Conservation (phyloP, 2,113 vertebrate species). For the Trachemys scripta region DNA sequence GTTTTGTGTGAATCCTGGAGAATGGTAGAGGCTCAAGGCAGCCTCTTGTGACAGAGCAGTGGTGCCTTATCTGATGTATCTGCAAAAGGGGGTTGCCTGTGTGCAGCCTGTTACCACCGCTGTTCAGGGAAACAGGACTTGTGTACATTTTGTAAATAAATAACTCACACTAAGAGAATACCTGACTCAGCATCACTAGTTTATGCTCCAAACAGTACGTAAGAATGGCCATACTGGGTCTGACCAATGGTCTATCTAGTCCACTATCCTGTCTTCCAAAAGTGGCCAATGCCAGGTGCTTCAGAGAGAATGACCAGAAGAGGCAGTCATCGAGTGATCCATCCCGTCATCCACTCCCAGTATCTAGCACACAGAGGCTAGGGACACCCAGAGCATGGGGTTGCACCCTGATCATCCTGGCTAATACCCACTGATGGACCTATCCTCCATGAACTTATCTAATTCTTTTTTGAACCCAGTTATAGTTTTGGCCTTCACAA, state of each 20-base stretch:
- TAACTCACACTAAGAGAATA: background rate
- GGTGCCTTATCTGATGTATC: background rate
- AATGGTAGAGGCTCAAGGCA: background rate
- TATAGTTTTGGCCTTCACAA: background rate
- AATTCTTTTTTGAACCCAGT: background rate
- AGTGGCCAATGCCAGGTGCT: background rate
- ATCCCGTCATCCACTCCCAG: too few species aligned
- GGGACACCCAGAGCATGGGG: background rate
- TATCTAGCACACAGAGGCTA: background rate
- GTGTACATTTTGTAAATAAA: background rate
- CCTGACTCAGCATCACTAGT: background rate
- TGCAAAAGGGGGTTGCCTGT: background rate
- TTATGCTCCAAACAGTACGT: background rate
- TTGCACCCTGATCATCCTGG: background rate
- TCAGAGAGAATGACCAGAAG: background rate
- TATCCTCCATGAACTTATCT: background rate
- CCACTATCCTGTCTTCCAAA: background rate
- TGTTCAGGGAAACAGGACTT: background rate
- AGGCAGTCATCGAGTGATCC: background rate
- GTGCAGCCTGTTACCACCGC: fast-evolving
- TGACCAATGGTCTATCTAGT: background rate
- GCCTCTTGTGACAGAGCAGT: background rate
- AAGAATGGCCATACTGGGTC: background rate
- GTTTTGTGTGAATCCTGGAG: background rate
- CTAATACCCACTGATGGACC: background rate